Conservation (phyloP, 2,113 vertebrate species). For the Thalassoma bifasciatum region DNA sequence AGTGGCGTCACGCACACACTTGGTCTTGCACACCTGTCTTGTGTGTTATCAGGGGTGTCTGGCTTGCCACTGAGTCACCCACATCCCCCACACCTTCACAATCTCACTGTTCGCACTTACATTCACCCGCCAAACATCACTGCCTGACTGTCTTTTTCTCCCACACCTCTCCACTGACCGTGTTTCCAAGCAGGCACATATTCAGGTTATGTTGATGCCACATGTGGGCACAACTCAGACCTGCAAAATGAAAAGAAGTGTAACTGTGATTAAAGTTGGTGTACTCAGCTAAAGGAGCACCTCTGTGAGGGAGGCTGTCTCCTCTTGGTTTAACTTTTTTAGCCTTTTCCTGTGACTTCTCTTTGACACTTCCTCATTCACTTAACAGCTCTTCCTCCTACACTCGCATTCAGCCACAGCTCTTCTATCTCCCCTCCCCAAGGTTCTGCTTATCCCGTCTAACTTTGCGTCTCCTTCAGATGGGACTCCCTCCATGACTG, state of each 20-base stretch:
- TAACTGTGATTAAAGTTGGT: no score
- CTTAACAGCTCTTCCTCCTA: neutral
- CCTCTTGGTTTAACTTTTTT: neutral
- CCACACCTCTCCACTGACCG: conserved; percentile 33
- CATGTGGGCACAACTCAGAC: conserved; percentile 18
- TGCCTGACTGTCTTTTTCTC: conserved; percentile 22
- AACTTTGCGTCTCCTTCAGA: conserved; percentile 51
- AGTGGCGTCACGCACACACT: neutral
- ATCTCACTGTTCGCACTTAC: conserved; percentile 30
- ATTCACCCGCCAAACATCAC: conserved; percentile 32
- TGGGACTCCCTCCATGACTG: conserved; percentile 33
- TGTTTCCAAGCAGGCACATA: conserved; percentile 2
- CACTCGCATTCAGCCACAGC: neutral
- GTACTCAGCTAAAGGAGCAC: neutral
- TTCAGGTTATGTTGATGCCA: neutral
- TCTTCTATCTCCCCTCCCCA: neutral
- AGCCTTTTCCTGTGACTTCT: neutral
- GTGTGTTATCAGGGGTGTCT: conserved; percentile 23
- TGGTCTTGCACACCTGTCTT: neutral
- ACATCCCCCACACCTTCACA: conserved; percentile 21
- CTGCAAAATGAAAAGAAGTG: neutral
- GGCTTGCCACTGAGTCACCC: conserved; percentile 47
- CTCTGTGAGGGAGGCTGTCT: neutral
- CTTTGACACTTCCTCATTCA: neutral
- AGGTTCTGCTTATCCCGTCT: conserved; percentile 23